Conservation (phyloP, 2,888 invertebrate genomes). For the Phoenoteleia sp. region DNA sequence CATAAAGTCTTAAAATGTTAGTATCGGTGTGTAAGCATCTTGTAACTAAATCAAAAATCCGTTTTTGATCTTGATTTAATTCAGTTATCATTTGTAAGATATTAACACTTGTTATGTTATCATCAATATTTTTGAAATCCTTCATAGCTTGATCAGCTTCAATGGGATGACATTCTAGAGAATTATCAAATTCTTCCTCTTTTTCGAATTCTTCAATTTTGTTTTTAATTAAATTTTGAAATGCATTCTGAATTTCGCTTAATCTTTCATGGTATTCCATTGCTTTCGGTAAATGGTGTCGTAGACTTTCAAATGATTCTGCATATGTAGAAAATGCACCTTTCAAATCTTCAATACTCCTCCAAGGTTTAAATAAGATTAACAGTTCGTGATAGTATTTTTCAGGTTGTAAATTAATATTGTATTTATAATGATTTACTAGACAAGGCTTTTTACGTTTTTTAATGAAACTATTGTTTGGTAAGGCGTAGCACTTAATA, state of each 20-base stretch:
- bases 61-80: constrained; percentile 74
- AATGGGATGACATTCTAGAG: constrained; percentile 46
- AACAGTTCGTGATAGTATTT: constrained; percentile 76
- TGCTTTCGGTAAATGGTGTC: not conserved
- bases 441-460: constrained; percentile 41
- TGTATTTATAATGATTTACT: no score
- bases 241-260: not conserved
- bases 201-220: constrained; percentile 1
- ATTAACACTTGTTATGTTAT: constrained; percentile 15
- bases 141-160: not conserved
- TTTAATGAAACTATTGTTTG: constrained; percentile 55
- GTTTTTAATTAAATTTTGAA: constrained; percentile 11
- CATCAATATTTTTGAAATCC: constrained; percentile 7
- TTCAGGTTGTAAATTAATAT: no score
- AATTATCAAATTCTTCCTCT: not conserved
- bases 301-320: constrained; percentile 66
- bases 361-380: no score
- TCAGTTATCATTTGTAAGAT: constrained; percentile 62
- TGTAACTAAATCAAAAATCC: constrained; percentile 68
- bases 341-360: no score
- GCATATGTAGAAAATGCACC: constrained; percentile 68
- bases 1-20: constrained; percentile 59
- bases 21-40: not conserved
- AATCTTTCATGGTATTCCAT: constrained; percentile 8
- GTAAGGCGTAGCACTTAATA: no score